Percentiles rank a stretch among this genome's conserved stretches.
Conservation (phyloP, 2,113 vertebrate species). For the Rhinopomastus cyanomelas region DNA sequence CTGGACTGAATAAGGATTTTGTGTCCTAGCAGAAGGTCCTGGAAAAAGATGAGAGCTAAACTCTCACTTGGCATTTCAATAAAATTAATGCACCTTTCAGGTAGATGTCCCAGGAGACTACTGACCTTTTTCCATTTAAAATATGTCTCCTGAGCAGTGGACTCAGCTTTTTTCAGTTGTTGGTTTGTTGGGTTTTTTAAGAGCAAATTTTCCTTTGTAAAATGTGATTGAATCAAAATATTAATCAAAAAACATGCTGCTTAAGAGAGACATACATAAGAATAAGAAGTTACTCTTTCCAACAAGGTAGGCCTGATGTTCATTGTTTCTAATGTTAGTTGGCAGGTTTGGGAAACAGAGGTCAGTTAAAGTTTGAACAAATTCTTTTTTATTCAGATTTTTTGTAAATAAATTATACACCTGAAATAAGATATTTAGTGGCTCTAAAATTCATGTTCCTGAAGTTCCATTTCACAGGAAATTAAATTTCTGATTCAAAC, state of each 20-base stretch:
- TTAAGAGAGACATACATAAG: neutral
- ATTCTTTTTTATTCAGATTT: neutral
- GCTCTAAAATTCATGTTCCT: slow-evolving; percentile 10
- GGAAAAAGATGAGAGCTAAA: neutral
- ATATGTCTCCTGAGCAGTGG: neutral
- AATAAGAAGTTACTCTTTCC: neutral
- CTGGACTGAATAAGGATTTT: neutral
- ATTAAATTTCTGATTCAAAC: slow-evolving; percentile 26
- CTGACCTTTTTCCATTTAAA: neutral
- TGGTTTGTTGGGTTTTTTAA: too few relatives aligned
- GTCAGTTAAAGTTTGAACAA: neutral
- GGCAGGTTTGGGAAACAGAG: neutral
- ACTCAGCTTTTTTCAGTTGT: neutral
- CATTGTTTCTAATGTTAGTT: neutral
- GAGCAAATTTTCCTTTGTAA: neutral
- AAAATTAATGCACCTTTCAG: neutral
- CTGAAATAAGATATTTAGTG: neutral
- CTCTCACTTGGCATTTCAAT: neutral
- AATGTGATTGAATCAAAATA: neutral
- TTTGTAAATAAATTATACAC: neutral
- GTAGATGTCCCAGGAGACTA: neutral
- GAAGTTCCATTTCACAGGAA: slow-evolving; percentile 18
- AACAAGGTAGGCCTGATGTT: neutral
- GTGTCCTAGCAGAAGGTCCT: neutral
- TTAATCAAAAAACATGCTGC: neutral